phyloP scores from a whole-genome alignment of 2,113 vertebrate genomes.

The Cebidichthys violaceus region DNA sequence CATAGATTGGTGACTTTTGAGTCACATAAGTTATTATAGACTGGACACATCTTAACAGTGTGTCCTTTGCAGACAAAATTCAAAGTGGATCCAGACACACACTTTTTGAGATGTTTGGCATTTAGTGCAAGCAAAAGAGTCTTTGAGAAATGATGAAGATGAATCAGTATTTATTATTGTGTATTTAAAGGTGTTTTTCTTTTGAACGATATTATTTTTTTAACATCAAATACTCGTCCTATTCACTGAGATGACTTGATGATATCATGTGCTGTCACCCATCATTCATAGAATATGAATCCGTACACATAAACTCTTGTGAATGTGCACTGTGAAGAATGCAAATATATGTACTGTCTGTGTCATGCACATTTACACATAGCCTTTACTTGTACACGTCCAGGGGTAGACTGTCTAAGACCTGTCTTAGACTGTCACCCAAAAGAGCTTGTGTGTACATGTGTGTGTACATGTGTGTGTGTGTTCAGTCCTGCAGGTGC shows the following conservation, averaged over 20 bases:
- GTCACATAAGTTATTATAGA: neutral
- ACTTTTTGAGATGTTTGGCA: neutral
- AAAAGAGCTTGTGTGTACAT: neutral
- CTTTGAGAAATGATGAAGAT: neutral
- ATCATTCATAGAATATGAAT: neutral
- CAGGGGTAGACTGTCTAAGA: neutral
- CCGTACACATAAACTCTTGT: neutral
- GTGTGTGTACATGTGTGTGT: slow-evolving; percentile 4
- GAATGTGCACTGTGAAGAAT: neutral
- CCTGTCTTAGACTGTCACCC: neutral
- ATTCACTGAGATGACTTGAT: neutral
- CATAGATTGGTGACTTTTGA: neutral
- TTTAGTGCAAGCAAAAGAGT: neutral
- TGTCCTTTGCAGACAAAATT: neutral
- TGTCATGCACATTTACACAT: neutral
- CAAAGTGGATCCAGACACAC: neutral
- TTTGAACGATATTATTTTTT: neutral
- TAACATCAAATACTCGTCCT: neutral
- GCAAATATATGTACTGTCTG: neutral
- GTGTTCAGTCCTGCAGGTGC: slow-evolving; percentile 33
- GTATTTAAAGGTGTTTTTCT: neutral
- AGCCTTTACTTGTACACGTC: too few species aligned
- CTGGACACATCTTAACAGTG: neutral
- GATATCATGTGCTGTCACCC: neutral
- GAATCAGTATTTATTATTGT: neutral